phyloP scores from a whole-genome alignment of 2,113 vertebrate species.

The Pseudopodoces humilis region DNA sequence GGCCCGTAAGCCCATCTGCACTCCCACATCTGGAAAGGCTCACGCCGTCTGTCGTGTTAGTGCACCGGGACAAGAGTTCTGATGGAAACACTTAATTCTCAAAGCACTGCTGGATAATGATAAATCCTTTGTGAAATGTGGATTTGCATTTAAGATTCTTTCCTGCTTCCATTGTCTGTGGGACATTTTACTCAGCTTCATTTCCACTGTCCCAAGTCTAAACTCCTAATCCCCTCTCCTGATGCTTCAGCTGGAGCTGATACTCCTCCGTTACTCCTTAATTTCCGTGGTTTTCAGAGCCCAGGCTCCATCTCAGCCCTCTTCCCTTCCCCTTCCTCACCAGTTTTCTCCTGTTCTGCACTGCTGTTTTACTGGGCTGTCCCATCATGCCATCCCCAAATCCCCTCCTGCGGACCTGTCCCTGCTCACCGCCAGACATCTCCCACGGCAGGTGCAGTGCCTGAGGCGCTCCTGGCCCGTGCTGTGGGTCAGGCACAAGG shows the following conservation, averaged over 20 bases:
- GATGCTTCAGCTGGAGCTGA: slow-evolving; percentile 13
- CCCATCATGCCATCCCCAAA: fast-evolving
- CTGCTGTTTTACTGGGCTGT: not conserved
- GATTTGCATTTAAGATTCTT: slow-evolving; percentile 51
- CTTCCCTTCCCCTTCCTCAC: not conserved
- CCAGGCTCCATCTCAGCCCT: not conserved
- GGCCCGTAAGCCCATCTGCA: not conserved
- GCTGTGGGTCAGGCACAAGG: not conserved
- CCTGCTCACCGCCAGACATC: not conserved
- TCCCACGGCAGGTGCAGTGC: not conserved
- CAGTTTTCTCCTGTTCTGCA: not conserved
- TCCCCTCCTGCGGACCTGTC: fast-evolving
- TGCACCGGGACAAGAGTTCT: slow-evolving; percentile 6
- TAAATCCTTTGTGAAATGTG: slow-evolving; percentile 48
- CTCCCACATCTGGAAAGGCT: slow-evolving; percentile 62
- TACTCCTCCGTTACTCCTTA: not conserved
- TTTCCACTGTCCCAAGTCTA: slow-evolving; percentile 5
- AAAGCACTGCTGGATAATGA: slow-evolving; percentile 1
- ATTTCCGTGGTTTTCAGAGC: slow-evolving; percentile 9
- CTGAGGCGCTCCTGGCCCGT: not conserved
- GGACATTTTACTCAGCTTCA: not conserved
- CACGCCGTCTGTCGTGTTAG: not conserved
- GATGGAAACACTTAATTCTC: slow-evolving; percentile 62
- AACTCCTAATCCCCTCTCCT: not conserved
- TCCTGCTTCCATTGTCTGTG: slow-evolving; percentile 5